These are phyloP conservation scores for Steromphala cineraria DNA, from an alignment of 2,888 invertebrate genomes.

Conservation along the genomic window DNA sequence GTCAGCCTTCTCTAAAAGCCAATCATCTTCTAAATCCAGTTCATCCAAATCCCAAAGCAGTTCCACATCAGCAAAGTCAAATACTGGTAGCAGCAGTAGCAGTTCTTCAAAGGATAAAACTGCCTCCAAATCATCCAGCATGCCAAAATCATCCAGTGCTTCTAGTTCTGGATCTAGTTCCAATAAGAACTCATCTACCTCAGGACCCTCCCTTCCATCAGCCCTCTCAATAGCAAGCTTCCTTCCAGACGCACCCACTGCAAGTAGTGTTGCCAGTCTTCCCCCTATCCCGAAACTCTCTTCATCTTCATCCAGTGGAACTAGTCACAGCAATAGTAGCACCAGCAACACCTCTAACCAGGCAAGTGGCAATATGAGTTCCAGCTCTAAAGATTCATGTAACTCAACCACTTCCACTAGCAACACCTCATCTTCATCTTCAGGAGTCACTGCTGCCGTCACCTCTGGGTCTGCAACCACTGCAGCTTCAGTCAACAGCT, in stretches of 20 bases:
- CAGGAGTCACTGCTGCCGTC: conserved; percentile 18
- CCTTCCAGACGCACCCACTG: conserved; percentile 57
- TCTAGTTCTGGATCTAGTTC: conserved; percentile 16
- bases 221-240: conserved; percentile 59
- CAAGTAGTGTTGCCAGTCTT: conserved; percentile 62
- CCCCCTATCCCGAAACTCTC: conserved; percentile 65
- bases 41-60: conserved; percentile 14
- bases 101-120: conserved; percentile 4
- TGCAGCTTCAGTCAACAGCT: background rate
- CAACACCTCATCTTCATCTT: background rate
- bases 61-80: conserved; percentile 9
- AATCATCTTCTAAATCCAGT: background rate
- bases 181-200: conserved; percentile 31
- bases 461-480: background rate
- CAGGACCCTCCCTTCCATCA: conserved; percentile 31
- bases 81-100: background rate
- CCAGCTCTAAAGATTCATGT: background rate
- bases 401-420: background rate
- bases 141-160: background rate
- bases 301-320: conserved; percentile 41
- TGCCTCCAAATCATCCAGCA: conserved; percentile 1
- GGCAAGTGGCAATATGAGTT: background rate
- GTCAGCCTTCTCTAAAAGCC: background rate
- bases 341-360: background rate
- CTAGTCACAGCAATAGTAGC: background rate